Conservation (phyloP, 1,140 invertebrate species). For the Philotrypesis tridentata region DNA sequence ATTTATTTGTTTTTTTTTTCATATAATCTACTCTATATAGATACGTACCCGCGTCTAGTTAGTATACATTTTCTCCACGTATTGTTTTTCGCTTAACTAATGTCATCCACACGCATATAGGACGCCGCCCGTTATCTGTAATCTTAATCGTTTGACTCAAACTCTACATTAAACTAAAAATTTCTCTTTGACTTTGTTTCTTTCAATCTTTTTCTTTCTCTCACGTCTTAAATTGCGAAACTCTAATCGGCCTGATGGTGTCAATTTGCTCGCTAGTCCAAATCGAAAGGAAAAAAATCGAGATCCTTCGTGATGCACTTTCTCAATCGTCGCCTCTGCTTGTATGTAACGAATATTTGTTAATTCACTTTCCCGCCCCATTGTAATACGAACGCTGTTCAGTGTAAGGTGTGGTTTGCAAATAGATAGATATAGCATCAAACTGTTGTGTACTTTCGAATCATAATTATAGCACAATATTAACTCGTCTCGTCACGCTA, state of each 20-base stretch:
- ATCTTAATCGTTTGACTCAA: conserved; percentile 30
- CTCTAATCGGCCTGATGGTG: not conserved
- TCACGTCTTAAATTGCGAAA: conserved; percentile 20
- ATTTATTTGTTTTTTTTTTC: conserved; percentile 55
- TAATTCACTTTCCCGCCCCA: not conserved
- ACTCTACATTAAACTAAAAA: conserved; percentile 36
- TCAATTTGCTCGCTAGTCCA: conserved; percentile 2
- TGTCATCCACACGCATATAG: conserved; percentile 44
- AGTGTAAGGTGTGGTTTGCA: conserved; percentile 31
- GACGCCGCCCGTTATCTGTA: conserved; percentile 49
- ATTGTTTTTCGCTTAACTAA: conserved; percentile 48
- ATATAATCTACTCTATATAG: conserved; percentile 55
- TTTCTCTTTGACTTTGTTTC: conserved; percentile 38
- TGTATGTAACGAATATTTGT: conserved; percentile 13
- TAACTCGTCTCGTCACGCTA: not conserved
- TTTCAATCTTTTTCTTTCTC: conserved; percentile 34
- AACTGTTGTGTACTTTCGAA: conserved; percentile 11
- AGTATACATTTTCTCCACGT: conserved; percentile 51
- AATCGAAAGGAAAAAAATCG: conserved; percentile 10
- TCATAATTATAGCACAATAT: not conserved
- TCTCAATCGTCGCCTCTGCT: conserved; percentile 20
- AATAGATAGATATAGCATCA: conserved; percentile 14
- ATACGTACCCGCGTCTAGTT: conserved; percentile 58
- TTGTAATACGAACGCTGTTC: conserved; percentile 5
- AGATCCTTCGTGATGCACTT: conserved; percentile 6